These are phyloP conservation scores for Actinia equina DNA, from an alignment of 64 coral and sea anemone species.

Conservation along the genomic window DNA sequence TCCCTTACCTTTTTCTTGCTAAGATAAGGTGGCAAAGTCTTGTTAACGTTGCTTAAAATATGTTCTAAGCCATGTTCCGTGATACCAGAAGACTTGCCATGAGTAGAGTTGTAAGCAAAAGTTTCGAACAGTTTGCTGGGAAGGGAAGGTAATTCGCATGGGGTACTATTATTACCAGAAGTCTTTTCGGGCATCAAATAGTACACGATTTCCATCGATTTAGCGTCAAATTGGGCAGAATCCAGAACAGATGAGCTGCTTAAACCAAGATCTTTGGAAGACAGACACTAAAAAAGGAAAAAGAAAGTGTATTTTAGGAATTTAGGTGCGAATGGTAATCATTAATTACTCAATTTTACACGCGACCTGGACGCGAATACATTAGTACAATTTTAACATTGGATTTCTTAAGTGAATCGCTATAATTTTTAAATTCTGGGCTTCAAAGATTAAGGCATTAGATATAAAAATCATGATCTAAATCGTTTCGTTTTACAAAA, in stretches of 20 bases:
- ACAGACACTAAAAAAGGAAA: not conserved
- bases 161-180: not conserved
- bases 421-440: too few species aligned
- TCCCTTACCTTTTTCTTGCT: slow-evolving; percentile 22
- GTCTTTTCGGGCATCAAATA: slow-evolving; percentile 12
- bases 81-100: not conserved
- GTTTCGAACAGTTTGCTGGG: slow-evolving; percentile 25
- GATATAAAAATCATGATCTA: too few species aligned
- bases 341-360: not conserved
- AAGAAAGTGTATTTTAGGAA: not conserved
- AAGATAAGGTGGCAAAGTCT: not conserved
- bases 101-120: not conserved
- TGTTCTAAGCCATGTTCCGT: not conserved
- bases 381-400: too few species aligned
- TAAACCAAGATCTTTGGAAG: not conserved
- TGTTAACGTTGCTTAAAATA: not conserved
- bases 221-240: not conserved
- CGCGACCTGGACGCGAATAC: too few species aligned
- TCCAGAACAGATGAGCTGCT: not conserved
- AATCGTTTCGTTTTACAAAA: too few species aligned
- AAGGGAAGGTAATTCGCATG: not conserved
- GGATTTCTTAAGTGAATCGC: too few species aligned
- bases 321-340: not conserved
- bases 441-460: too few species aligned
- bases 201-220: slow-evolving; percentile 1